Percentiles rank a stretch among this genome's conserved stretches.
phyloP scores from a whole-genome alignment of 2,113 vertebrate species.

The Brachypodius melanocephalos region DNA sequence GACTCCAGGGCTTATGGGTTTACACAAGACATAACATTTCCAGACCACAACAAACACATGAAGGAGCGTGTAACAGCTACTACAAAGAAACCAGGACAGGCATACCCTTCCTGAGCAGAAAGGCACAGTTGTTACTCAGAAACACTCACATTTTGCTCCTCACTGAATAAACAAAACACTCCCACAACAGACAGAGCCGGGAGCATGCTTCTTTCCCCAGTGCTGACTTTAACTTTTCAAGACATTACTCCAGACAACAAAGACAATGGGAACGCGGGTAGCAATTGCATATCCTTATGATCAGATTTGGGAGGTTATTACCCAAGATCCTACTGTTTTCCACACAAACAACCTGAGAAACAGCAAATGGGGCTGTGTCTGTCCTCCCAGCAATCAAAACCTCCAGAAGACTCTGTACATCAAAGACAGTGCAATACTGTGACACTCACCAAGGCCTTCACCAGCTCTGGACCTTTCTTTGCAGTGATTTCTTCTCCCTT shows the following conservation, averaged over 20 bases:
- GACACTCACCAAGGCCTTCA: conserved; percentile 79
- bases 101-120: not conserved
- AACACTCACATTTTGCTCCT: not conserved
- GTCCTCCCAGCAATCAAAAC: not conserved
- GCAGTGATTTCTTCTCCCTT: conserved; percentile 60
- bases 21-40: not conserved
- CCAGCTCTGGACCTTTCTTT: conserved; percentile 61
- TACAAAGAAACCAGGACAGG: not conserved
- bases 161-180: not conserved
- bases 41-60: not conserved
- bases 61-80: not conserved
- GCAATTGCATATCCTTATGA: not conserved
- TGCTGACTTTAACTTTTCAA: not conserved
- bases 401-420: not conserved
- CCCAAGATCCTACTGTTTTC: not conserved
- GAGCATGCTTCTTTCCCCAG: not conserved
- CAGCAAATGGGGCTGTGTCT: not conserved
- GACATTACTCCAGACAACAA: not conserved
- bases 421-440: not conserved
- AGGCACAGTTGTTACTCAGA: not conserved
- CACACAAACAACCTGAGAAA: not conserved
- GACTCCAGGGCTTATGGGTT: not conserved
- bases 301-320: not conserved
- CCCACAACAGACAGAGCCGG: not conserved
- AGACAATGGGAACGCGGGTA: not conserved